Evolutionary conservation across 2,888 invertebrate species (phyloP), one percentile per base, ranked within the genome.

Genomic region (Apomyelois bistriatella): DNA sequence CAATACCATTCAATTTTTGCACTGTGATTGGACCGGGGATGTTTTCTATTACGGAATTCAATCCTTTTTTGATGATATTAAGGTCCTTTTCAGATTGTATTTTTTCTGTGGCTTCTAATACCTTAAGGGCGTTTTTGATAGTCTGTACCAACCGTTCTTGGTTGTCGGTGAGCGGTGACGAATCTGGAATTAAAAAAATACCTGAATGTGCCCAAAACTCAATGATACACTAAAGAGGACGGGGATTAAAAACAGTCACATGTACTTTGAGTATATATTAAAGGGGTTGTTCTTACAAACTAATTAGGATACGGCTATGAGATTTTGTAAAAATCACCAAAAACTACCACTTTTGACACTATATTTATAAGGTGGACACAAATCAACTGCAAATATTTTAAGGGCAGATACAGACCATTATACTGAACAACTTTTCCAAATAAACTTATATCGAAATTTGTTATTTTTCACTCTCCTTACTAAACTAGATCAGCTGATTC

Each of bases 1-100:
- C 95, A 1, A 91, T 58, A 36, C 85, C 82, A 9, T 81, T 70
- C n/a, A 95, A 76, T 71, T 93, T 94, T 71, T 95, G 94, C 13
- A 93, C 90, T 0, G 95, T 95, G 30, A 93, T 67, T 0, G 92
- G 91, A 7, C 93, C 93, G 0, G 93, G 93, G 0, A 93, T 76
- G 32, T 64, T 64, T 0, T 55, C n/a, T 5, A 61, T 36, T 0
- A 82, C 15, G 32, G 15, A 32, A 13, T 4, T 4, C 13, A 32
- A 12, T 46, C 16, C 15, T 32, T 22, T 58, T 52, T 60, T 66
- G 3, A 90, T 54, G 0, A 55, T 65, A 3, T 64, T 59, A 16
- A 85, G 64, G 46, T 82, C 82, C 8, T 53, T 65, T 38, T 84
- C 79, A 0, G 78, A 74, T 54, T 78, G 82, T 41, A 91, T 72